phyloP scores from a whole-genome alignment of 2,113 vertebrate species.

The Nesogale talazaci region DNA sequence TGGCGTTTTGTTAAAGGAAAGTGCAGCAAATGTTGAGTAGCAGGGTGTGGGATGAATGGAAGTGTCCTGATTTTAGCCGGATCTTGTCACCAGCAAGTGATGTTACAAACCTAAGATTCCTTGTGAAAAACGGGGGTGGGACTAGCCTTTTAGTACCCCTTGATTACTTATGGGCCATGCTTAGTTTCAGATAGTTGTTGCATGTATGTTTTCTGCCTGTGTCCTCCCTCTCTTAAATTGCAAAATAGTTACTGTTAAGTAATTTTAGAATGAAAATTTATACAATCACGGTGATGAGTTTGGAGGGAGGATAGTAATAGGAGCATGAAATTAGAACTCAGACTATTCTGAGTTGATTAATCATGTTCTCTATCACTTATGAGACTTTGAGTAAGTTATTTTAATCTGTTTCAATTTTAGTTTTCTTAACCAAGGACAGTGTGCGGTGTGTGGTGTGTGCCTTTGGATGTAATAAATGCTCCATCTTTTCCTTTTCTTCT shows the following conservation, averaged over 20 bases:
- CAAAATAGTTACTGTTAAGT: neutral
- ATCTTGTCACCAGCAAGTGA: neutral
- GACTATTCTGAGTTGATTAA: neutral
- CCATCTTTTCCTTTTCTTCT: neutral
- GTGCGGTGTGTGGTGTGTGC: neutral
- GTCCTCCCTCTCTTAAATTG: neutral
- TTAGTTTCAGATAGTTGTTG: neutral
- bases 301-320: neutral
- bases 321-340: neutral
- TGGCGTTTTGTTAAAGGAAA: no score
- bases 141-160: neutral
- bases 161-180: neutral
- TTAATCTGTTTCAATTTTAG: neutral
- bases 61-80: neutral
- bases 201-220: neutral
- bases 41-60: no score
- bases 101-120: neutral
- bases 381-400: neutral
- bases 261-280: constrained; percentile 40
- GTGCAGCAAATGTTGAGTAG: no score
- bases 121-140: neutral
- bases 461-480: neutral
- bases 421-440: neutral
- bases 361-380: neutral
- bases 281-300: neutral